These are phyloP conservation scores for Gobio gobio DNA, from an alignment of 2,113 vertebrate species.

Conservation along the genomic window DNA sequence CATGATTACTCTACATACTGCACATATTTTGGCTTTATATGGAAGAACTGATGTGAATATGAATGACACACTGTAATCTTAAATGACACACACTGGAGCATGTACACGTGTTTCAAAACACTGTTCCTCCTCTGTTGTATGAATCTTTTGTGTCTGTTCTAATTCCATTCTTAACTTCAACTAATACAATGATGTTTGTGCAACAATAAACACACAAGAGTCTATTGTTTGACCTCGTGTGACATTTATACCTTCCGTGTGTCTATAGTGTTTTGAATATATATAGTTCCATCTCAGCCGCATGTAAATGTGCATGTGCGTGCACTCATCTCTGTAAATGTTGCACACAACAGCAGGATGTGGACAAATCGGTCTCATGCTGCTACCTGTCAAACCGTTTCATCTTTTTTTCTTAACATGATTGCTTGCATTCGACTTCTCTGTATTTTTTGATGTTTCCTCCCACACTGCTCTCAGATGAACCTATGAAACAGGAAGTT, in stretches of 20 bases:
- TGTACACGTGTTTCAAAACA: not conserved
- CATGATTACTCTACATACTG: not conserved
- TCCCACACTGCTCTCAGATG: conserved; percentile 32
- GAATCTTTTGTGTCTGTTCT: not conserved
- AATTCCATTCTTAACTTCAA: not conserved
- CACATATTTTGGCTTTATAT: not conserved
- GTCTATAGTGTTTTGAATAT: not conserved
- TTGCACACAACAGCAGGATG: conserved; percentile 65
- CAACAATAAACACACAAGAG: not conserved
- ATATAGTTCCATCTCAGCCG: not conserved
- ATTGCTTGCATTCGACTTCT: not conserved
- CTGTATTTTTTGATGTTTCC: not conserved
- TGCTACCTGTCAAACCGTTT: conserved; percentile 58
- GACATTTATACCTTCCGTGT: not conserved
- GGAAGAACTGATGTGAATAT: not conserved
- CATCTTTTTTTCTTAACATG: conserved; percentile 3
- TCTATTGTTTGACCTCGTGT: not conserved
- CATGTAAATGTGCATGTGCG: not conserved
- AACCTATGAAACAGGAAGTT: not conserved
- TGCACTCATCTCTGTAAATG: not conserved
- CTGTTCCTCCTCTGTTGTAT: not conserved
- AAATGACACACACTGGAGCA: not conserved
- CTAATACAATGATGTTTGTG: not conserved
- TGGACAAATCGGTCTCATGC: conserved; percentile 60
- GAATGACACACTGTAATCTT: conserved; percentile 5